These are phyloP conservation scores for Poicephalus gulielmi DNA, from an alignment of 2,113 vertebrate species.

Conservation along the genomic window DNA sequence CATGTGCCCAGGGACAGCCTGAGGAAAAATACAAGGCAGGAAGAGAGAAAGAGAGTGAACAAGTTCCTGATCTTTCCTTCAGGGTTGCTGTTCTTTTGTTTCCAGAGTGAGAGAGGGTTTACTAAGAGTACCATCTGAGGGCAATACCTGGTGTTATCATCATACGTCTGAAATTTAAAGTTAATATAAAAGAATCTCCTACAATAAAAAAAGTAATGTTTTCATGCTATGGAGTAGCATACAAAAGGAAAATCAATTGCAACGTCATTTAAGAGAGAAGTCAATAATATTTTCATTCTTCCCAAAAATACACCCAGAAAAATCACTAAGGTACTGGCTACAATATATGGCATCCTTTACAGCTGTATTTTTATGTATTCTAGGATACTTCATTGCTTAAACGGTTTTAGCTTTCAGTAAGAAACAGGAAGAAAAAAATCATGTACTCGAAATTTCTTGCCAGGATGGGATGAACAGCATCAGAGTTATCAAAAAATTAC, in stretches of 20 bases:
- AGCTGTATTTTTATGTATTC: neutral
- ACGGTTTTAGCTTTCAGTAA: neutral
- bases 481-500: neutral
- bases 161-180: neutral
- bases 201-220: neutral
- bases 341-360: neutral
- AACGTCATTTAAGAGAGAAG: neutral
- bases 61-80: neutral
- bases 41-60: neutral
- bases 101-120: neutral
- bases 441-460: neutral
- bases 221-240: neutral
- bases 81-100: neutral
- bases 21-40: neutral
- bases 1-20: accelerated
- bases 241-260: neutral
- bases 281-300: neutral
- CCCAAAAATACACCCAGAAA: neutral
- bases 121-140: neutral
- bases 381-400: neutral
- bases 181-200: neutral
- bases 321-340: neutral
- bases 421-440: neutral
- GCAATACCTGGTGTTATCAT: neutral
- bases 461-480: neutral